Evolutionary conservation across 1,140 invertebrate species (phyloP).

Genomic region (Orussus abietinus): DNA sequence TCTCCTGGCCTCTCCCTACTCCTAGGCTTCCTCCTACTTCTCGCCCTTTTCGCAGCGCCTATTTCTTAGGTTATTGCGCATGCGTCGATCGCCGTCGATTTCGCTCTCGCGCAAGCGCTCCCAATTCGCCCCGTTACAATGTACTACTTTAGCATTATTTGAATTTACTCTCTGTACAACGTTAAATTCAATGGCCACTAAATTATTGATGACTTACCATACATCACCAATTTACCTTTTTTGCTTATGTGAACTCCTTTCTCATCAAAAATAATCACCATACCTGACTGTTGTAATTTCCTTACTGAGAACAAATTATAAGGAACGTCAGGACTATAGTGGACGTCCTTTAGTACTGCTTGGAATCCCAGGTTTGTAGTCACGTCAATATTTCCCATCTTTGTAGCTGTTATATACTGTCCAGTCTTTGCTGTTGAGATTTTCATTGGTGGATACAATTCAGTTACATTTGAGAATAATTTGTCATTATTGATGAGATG

Average conservation of each 20-base stretch:
- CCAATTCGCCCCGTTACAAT: too few relatives aligned
- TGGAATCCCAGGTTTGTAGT: slow-evolving; percentile 16
- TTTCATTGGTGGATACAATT: slow-evolving; percentile 10
- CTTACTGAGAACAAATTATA: slow-evolving; percentile 30
- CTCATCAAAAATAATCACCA: slow-evolving; percentile 25
- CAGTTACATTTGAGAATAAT: slow-evolving; percentile 20
- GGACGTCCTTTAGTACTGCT: slow-evolving; percentile 22
- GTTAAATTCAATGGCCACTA: slow-evolving; percentile 15
- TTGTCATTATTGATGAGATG: slow-evolving; percentile 30
- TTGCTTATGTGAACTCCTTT: slow-evolving; percentile 28
- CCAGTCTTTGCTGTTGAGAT: slow-evolving; percentile 23
- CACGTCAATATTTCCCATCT: slow-evolving; percentile 22
- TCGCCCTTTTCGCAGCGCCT: too few relatives aligned
- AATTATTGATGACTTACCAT: slow-evolving; percentile 28
- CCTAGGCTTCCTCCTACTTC: too few relatives aligned
- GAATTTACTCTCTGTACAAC: too few relatives aligned
- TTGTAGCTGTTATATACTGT: slow-evolving; percentile 23
- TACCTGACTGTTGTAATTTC: slow-evolving; percentile 29
- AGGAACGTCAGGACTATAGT: slow-evolving; percentile 23
- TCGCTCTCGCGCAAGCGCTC: too few relatives aligned
- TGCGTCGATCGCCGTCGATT: too few relatives aligned
- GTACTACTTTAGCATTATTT: too few relatives aligned
- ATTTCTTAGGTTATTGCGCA: too few relatives aligned
- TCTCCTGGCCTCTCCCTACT: too few relatives aligned
- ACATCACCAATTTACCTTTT: slow-evolving; percentile 19